phyloP scores from a whole-genome alignment of 2,888 invertebrate species.

The Diadromus collaris region DNA sequence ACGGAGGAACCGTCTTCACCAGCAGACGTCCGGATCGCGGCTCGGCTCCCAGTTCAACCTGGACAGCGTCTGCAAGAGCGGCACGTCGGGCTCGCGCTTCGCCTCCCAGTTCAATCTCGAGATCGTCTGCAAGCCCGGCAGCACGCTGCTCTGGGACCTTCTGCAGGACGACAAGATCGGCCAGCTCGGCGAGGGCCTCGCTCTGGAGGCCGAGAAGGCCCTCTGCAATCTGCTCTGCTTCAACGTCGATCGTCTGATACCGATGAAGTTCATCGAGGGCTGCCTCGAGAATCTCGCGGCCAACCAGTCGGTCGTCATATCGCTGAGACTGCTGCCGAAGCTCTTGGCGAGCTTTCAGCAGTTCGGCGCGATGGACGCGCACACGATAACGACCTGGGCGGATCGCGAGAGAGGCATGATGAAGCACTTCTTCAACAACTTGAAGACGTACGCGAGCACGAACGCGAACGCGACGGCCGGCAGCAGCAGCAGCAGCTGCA shows the following conservation, averaged over 20 bases:
- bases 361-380: conserved; percentile 92
- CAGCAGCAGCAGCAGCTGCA: conserved; percentile 42
- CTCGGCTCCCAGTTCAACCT: conserved; percentile 81
- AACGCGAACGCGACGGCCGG: conserved; percentile 69
- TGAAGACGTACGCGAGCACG: conserved; percentile 86
- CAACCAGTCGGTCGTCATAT: conserved; percentile 95
- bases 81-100: conserved; percentile 84
- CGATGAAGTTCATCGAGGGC: conserved; percentile 97
- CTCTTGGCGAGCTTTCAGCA: conserved; percentile 95
- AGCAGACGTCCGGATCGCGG: conserved; percentile 72
- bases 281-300: conserved; percentile 94
- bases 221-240: conserved; percentile 94
- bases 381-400: conserved; percentile 94
- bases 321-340: conserved; percentile 93
- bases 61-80: conserved; percentile 93
- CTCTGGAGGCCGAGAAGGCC: conserved; percentile 96
- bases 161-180: conserved; percentile 95
- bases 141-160: conserved; percentile 96
- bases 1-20: conserved; percentile 47
- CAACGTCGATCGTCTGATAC: conserved; percentile 93
- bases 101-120: conserved; percentile 83
- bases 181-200: conserved; percentile 93
- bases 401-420: conserved; percentile 96
- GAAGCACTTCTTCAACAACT: conserved; percentile 94
- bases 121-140: conserved; percentile 94